Evolutionary conservation across 2,797 vertebrate genomes (phyloP).

Genomic region (Sorex maritimensis): DNA sequence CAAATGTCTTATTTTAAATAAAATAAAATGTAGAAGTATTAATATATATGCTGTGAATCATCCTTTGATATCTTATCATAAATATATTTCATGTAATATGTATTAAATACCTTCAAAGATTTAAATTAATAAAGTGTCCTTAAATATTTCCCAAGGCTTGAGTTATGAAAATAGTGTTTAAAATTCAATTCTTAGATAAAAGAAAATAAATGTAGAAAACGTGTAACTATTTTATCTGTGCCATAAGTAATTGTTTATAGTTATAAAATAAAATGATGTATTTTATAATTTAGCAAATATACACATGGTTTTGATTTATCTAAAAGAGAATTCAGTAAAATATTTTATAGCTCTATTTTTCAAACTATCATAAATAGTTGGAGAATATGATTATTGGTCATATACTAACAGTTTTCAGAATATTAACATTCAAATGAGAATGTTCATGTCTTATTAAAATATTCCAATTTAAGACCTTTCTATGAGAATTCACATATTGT

Average conservation of each 20-base stretch:
- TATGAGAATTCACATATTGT: conserved; percentile 75
- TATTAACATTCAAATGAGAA: conserved; percentile 82
- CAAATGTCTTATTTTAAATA: conserved; percentile 11
- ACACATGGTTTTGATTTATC: conserved; percentile 1
- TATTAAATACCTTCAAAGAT: background rate
- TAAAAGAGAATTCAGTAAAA: conserved; percentile 22
- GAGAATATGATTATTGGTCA: conserved; percentile 59
- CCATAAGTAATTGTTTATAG: conserved; percentile 61
- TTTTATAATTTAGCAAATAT: conserved; percentile 72
- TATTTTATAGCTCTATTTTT: conserved; percentile 52
- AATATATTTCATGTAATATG: background rate
- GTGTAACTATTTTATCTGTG: conserved; percentile 46
- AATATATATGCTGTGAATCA: conserved; percentile 1
- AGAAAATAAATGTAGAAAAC: background rate
- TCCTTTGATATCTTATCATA: background rate
- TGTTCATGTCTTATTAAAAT: conserved; percentile 74
- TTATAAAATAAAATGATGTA: conserved; percentile 36
- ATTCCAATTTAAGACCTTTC: conserved; percentile 73
- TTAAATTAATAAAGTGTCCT: conserved; percentile 1
- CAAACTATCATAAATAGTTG: conserved; percentile 60
- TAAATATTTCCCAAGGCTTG: conserved; percentile 50
- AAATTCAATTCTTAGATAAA: conserved; percentile 65
- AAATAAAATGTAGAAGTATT: background rate
- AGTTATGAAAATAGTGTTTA: conserved; percentile 40
- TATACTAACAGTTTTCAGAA: conserved; percentile 70